Evolutionary conservation across 2,888 invertebrate species (phyloP), one percentile per base, ranked within the genome.

Genomic region (Trissolcus brochymenae): DNA sequence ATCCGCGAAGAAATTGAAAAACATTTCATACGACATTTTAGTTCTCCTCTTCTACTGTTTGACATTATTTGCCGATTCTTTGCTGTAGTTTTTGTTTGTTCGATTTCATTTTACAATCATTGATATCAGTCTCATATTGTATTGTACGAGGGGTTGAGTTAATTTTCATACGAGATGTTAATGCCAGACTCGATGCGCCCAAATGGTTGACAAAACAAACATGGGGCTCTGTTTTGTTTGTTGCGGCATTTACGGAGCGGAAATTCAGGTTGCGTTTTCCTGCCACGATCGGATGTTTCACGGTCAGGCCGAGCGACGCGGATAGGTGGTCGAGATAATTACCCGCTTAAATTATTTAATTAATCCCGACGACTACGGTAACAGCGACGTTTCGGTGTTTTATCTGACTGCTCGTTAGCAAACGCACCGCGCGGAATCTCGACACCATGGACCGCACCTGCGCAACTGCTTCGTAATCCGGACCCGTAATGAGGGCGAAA

Each of bases 331-430:
- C 71, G 64, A 62, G 76, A 76, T 76, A 76, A 76, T 76, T 76
- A 72, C 76, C 71, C 67, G 76, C 67, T 77, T 77, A 72, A 87
- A 87, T 87, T 86, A 87, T 87, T 87, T 84, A 87, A 87, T 87
- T 87, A 86, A 86, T 87, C 84, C 81, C 79, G 81, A 81, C 83
- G 83, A 83, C 83, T 74, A 67, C 68, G 59, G 81, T 82, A 86
- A 85, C 84, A 81, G 81, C 83, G 81, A 84, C 83, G 80, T 76
- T 79, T 80, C 80, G 73, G 61, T 71, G 77, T 75, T 84, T 87
- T 86, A 87, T 87, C 86, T 82, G 81, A 82, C 81, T 83, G 82
- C 87, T 87, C 87, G 85, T 87, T 87, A 87, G 82, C 80, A 59
- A 61, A 68, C 72, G 77, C 77, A 85, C 85, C 83, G 76, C 82